Conservation (phyloP, 2,888 invertebrate species). For the Lasioglossum pauxillum region DNA sequence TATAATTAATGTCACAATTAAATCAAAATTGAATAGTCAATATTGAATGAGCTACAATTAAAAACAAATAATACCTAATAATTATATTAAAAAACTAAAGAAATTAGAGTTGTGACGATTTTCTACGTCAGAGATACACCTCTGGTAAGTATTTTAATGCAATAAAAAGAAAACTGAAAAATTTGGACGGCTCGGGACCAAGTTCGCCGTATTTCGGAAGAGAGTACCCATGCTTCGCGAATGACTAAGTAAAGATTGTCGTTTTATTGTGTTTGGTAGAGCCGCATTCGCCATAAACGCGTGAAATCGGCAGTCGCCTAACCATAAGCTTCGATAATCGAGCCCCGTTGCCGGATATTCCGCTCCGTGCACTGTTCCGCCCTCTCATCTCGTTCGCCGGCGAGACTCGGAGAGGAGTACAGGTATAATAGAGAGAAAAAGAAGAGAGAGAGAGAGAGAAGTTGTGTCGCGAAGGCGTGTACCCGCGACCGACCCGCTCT, state of each 20-base stretch:
- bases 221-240: too few species aligned
- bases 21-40: too few species aligned
- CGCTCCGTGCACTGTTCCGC: neutral
- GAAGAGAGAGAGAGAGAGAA: neutral
- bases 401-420: neutral
- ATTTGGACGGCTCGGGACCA: too few species aligned
- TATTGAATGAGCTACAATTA: too few species aligned
- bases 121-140: too few species aligned
- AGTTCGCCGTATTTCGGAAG: too few species aligned
- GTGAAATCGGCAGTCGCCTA: neutral
- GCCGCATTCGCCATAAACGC: neutral
- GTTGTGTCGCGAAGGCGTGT: conserved; percentile 4
- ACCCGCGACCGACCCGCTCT: neutral
- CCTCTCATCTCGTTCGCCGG: conserved; percentile 8
- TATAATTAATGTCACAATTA: too few species aligned
- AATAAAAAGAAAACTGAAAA: too few species aligned
- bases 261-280: neutral
- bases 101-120: too few species aligned
- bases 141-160: too few species aligned
- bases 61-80: too few species aligned
- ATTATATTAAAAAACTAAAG: too few species aligned
- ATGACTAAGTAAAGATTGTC: neutral
- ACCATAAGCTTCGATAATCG: neutral
- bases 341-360: neutral
- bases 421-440: neutral